phyloP scores from a whole-genome alignment of 2,888 invertebrate genomes.

The Vanessa cardui region DNA sequence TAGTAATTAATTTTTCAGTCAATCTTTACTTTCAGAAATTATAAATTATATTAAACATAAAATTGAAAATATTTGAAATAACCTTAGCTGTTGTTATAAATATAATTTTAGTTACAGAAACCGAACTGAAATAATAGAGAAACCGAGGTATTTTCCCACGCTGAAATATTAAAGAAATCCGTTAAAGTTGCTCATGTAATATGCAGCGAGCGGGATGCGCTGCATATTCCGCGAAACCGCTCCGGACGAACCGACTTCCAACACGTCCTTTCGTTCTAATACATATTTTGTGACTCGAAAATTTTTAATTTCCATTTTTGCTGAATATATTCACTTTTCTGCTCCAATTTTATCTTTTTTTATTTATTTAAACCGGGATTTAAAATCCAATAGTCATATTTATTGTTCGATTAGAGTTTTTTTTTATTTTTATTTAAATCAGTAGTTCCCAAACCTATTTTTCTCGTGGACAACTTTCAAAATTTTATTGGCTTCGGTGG shows the following conservation, averaged over 20 bases:
- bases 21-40: too few species aligned
- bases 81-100: background rate
- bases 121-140: slow-evolving; percentile 27
- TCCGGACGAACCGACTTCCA: slow-evolving; percentile 57
- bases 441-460: too few species aligned
- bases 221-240: slow-evolving; percentile 68
- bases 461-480: too few species aligned
- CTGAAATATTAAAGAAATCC: slow-evolving; percentile 75
- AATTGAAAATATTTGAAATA: too few species aligned
- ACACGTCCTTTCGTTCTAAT: slow-evolving; percentile 48
- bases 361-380: background rate
- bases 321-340: slow-evolving; percentile 23
- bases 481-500: too few species aligned
- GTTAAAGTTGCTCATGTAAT: slow-evolving; percentile 77
- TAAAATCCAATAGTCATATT: background rate
- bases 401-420: background rate
- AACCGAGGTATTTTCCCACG: slow-evolving; percentile 57
- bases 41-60: too few species aligned
- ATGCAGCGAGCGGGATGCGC: slow-evolving; percentile 64
- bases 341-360: slow-evolving; percentile 11
- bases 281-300: slow-evolving; percentile 45
- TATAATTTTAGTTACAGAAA: slow-evolving; percentile 14
- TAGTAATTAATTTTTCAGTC: too few species aligned
- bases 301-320: slow-evolving; percentile 35
- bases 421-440: background rate